These are phyloP conservation scores for Thera britannica DNA, from an alignment of 2,888 invertebrate species.

Conservation along the genomic window DNA sequence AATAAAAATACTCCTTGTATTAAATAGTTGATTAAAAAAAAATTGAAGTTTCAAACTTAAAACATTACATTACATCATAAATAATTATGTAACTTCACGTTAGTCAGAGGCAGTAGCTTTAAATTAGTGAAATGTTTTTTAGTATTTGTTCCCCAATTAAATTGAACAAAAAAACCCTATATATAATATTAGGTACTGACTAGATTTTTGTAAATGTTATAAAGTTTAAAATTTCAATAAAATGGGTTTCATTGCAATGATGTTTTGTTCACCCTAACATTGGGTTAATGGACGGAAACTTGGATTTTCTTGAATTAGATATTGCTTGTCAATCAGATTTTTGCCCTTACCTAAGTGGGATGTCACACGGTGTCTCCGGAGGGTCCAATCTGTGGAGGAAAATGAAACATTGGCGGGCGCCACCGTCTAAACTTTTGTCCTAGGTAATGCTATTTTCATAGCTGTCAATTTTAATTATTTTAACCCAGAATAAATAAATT, in stretches of 20 bases:
- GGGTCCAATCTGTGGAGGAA: conserved; percentile 80
- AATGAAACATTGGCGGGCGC: conserved; percentile 82
- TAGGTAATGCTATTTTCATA: conserved; percentile 5
- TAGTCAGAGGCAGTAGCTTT: too few relatives aligned
- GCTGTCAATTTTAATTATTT: background rate
- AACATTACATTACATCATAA: too few relatives aligned
- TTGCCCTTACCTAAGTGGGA: conserved; percentile 72
- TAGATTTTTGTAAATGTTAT: too few relatives aligned
- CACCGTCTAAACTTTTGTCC: conserved; percentile 75
- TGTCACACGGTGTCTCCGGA: conserved; percentile 61
- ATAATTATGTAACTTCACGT: too few relatives aligned
- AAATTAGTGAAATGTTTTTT: too few relatives aligned
- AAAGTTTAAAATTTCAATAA: too few relatives aligned
- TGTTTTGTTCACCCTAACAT: background rate
- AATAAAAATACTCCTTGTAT: too few relatives aligned
- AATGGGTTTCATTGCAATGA: background rate
- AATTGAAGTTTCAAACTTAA: too few relatives aligned
- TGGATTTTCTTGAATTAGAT: background rate
- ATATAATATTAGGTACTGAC: too few relatives aligned
- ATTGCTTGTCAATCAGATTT: conserved; percentile 16
- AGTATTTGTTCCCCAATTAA: too few relatives aligned
- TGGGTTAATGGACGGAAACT: background rate
- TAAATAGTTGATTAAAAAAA: too few relatives aligned
- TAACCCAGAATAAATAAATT: conserved; percentile 5
- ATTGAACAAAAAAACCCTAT: too few relatives aligned